Conservation (phyloP, 2,797 vertebrate species). For the Enteromius fasciolatus region DNA sequence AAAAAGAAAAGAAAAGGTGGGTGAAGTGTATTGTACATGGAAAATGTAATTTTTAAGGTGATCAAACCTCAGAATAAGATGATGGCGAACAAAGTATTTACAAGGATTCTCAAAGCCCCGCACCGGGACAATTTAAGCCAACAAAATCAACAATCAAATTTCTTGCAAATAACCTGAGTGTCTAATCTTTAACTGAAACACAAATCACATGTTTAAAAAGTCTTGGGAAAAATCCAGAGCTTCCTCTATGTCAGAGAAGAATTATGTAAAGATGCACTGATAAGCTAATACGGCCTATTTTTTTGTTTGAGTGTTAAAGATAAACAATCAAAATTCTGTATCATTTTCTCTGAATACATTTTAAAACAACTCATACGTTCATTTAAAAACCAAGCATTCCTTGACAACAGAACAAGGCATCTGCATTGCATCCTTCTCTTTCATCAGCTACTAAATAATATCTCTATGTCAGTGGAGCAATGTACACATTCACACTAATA, state of each 20-base stretch:
- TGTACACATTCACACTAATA: conserved; percentile 55
- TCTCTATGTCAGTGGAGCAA: conserved; percentile 53
- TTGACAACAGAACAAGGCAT: background rate
- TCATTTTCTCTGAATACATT: background rate
- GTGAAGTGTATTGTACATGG: background rate
- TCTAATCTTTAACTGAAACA: background rate
- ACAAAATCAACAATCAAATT: background rate
- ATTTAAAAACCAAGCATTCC: background rate
- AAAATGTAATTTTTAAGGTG: too few relatives aligned
- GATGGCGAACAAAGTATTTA: background rate
- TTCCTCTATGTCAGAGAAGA: conserved; percentile 1
- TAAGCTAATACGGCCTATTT: background rate
- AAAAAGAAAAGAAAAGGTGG: background rate
- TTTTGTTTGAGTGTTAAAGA: background rate
- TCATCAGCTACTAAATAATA: conserved; percentile 6
- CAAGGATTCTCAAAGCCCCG: background rate
- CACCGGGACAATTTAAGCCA: background rate
- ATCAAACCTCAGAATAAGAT: background rate
- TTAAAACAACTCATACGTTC: background rate
- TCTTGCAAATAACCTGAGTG: background rate
- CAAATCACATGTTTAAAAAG: background rate
- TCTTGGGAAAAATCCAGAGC: background rate
- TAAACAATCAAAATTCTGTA: background rate
- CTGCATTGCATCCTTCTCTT: background rate
- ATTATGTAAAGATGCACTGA: background rate